A percentile compares a stretch with the other conserved stretches of the same genome.
Conservation (phyloP, 2,888 invertebrate genomes). For the Halocaridina rubra region DNA sequence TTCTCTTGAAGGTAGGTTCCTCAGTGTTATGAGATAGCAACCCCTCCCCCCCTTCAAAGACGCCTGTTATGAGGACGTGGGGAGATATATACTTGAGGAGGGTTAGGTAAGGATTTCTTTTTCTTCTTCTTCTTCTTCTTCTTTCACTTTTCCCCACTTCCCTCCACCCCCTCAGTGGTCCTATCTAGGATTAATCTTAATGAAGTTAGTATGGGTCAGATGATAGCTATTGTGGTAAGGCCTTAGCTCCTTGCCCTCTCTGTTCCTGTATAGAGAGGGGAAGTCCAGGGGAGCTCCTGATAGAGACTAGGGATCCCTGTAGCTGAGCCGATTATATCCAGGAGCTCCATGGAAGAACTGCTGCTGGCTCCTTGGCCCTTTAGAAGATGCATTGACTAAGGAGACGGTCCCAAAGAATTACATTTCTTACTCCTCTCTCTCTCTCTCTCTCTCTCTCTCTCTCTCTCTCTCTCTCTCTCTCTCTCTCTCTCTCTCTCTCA, state of each 20-base stretch:
- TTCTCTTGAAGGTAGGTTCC: too few species aligned
- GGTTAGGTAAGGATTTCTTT: background rate
- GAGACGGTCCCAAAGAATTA: too few species aligned
- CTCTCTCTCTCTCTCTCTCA: background rate
- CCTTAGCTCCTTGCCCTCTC: background rate
- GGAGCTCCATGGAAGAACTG: too few species aligned
- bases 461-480: background rate
- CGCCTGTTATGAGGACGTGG: too few species aligned
- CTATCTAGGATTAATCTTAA: constrained; percentile 52
- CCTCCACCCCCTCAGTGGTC: background rate
- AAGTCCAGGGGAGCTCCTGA: too few species aligned
- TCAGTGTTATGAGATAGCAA: too few species aligned
- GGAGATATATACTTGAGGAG: too few species aligned
- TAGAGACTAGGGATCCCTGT: background rate
- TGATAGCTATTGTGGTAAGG: constrained; percentile 8
- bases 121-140: background rate
- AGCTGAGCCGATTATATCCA: background rate
- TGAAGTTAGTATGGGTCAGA: constrained; percentile 51
- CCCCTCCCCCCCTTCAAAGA: too few species aligned
- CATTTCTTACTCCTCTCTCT: too few species aligned
- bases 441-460: background rate
- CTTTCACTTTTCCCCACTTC: background rate
- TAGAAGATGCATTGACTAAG: background rate
- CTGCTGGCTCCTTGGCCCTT: background rate
- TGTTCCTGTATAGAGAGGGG: background rate